A percentile compares a stretch with the other conserved stretches of the same genome.
These are phyloP conservation scores for Agrilus planipennis DNA, from an alignment of 1,140 invertebrate genomes.

Conservation along the genomic window DNA sequence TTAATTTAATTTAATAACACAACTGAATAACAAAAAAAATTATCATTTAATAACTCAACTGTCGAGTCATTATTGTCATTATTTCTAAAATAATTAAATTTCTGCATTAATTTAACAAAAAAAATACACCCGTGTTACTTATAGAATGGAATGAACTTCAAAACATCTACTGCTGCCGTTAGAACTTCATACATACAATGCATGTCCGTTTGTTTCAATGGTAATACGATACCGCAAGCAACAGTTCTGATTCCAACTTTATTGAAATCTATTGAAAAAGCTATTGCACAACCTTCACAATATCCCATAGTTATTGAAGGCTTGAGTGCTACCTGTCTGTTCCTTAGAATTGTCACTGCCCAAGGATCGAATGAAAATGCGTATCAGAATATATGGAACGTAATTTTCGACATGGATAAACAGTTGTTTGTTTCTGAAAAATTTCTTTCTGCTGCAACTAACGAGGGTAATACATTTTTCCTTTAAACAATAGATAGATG, in stretches of 20 bases:
- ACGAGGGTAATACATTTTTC: too few relatives aligned
- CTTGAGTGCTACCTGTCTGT: constrained; percentile 58
- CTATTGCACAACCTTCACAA: constrained; percentile 50
- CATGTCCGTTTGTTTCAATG: constrained; percentile 49
- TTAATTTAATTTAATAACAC: too few relatives aligned
- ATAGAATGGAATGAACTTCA: constrained; percentile 63
- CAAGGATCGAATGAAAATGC: constrained; percentile 45
- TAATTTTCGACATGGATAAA: constrained; percentile 60
- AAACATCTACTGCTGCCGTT: constrained; percentile 65
- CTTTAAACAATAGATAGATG: too few relatives aligned
- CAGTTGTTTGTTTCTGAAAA: constrained; percentile 75
- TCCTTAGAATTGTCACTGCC: constrained; percentile 50
- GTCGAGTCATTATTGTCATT: too few relatives aligned
- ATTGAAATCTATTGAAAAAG: constrained; percentile 57
- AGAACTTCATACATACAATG: constrained; percentile 67
- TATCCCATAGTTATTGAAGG: constrained; percentile 62
- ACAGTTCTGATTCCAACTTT: constrained; percentile 45
- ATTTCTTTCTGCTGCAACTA: constrained; percentile 47
- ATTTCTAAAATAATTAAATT: constrained; percentile 11
- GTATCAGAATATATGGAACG: constrained; percentile 50
- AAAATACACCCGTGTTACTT: too few relatives aligned
- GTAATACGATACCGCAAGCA: constrained; percentile 39
- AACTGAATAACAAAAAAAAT: too few relatives aligned
- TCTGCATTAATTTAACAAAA: too few relatives aligned
- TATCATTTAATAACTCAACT: too few relatives aligned